These are phyloP conservation scores for Cephus pygmeus DNA, from an alignment of 2,888 invertebrate species.

Conservation along the genomic window DNA sequence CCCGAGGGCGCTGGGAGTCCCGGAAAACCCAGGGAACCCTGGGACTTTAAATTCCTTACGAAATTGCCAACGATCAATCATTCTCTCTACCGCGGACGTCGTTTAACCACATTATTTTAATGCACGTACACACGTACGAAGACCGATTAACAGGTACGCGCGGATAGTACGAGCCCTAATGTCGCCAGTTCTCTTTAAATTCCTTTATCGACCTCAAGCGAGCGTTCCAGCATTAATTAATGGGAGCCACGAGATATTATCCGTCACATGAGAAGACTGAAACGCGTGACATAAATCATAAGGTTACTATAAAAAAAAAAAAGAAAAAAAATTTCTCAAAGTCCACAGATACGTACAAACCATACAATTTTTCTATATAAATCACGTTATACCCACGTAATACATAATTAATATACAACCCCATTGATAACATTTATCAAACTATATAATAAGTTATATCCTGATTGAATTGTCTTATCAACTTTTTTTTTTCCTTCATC, in stretches of 20 bases:
- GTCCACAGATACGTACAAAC: neutral
- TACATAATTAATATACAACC: too few species aligned
- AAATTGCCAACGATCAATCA: neutral
- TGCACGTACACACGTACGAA: slow-evolving; percentile 20
- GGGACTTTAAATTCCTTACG: neutral
- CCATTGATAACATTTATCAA: too few species aligned
- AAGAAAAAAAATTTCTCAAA: neutral
- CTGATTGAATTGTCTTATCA: neutral
- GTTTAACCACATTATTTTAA: slow-evolving; percentile 28
- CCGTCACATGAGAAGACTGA: too few species aligned
- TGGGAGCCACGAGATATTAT: too few species aligned
- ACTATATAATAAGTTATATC: neutral
- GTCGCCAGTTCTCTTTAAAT: neutral
- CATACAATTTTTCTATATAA: neutral
- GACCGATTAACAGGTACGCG: neutral
- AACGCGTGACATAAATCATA: neutral
- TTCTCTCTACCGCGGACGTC: neutral
- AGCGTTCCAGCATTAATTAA: too few species aligned
- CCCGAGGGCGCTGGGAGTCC: neutral
- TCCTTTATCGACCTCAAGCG: too few species aligned
- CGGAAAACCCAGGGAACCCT: neutral
- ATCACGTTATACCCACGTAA: neutral
- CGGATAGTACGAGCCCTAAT: neutral
- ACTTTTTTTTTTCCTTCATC: neutral
- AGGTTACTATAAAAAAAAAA: neutral